Base-by-base conservation (phyloP, 2,797 vertebrate genomes). In the Morus bassanus region DNA sequence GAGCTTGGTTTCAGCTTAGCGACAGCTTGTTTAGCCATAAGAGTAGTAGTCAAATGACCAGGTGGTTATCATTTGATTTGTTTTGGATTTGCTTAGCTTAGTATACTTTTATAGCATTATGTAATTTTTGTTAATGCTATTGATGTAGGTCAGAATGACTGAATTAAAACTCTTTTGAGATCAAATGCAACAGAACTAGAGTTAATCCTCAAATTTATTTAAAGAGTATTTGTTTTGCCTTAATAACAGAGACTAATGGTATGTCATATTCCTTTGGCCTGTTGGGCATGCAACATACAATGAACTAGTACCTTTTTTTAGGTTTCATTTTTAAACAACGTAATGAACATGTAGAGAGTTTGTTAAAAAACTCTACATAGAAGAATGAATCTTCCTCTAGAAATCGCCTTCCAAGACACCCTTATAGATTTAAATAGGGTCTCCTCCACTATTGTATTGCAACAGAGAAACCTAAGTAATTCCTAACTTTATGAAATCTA, bases 11-110 rank as follows among this genome's bases (percentile, higher is more conserved):
- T 54, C 70, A 63, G n/a, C 50, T 28, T 37, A n/a, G 31, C 6
- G 18, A 35, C 74, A 60, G 5, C 17, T 45, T 75, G 13, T 53
- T 68, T 30, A 56, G 27, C 72, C 15, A 0, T 10, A 48, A 57
- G 10, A 78, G 25, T 23, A 54, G 22, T 3, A 45, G 30, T 7
- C 0, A 0, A 82, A 54, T 6, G 27, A 80, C 18, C 31, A 30
- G 11, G 11, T 48, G 30, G 24, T 12, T 57, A 25, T 19, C 7
- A 69, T 41, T 74, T 28, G 11, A 64, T 45, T 57, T 65, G 7
- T 28, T 86, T 73, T 6, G 5, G 13, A 53, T 74, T 57, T 65
- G 11, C 35, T 86, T 37, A 17, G 11, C 7, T 73, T 83, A 13
- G 6, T 28, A 54, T 30, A 25, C 11, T 70, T 90, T 48, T 41